Evolutionary conservation across 2,888 invertebrate species (phyloP).

Genomic region (Apotomis capreana): DNA sequence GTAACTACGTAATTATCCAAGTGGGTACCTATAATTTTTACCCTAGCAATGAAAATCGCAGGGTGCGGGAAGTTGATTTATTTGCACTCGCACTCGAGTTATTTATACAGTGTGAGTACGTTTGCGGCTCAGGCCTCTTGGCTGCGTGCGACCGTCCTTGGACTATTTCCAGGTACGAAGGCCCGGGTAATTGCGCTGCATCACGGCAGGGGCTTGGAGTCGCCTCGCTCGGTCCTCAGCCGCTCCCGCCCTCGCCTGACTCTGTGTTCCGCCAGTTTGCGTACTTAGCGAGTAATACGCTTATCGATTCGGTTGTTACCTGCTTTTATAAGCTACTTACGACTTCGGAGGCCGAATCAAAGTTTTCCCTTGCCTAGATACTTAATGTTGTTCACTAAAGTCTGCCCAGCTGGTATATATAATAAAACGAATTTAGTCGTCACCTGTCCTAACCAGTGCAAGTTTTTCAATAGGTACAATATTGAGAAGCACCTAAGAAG

Average conservation of each 20-base stretch:
- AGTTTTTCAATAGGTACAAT: too few relatives aligned
- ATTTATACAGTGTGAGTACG: conserved; percentile 13
- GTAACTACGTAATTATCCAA: conserved; percentile 4
- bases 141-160: conserved; percentile 63
- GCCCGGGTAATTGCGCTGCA: conserved; percentile 72
- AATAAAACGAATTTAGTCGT: too few relatives aligned
- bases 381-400: conserved; percentile 16
- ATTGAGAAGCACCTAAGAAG: too few relatives aligned
- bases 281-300: conserved; percentile 49
- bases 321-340: conserved; percentile 48
- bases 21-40: conserved; percentile 11
- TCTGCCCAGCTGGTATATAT: neutral
- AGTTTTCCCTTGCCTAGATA: conserved; percentile 12
- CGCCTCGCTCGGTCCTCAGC: conserved; percentile 1
- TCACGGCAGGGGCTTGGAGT: conserved; percentile 60
- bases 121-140: neutral
- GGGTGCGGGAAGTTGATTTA: conserved; percentile 27
- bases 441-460: too few relatives aligned
- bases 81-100: conserved; percentile 13
- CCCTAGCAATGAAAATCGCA: conserved; percentile 8
- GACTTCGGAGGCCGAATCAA: conserved; percentile 36
- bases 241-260: conserved; percentile 7
- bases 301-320: conserved; percentile 55
- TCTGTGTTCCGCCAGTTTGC: conserved; percentile 42
- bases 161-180: conserved; percentile 67